Evolutionary conservation across 2,888 invertebrate genomes (phyloP), one percentile per base, ranked within the genome.

Genomic region (Cryptosula pallasiana): DNA sequence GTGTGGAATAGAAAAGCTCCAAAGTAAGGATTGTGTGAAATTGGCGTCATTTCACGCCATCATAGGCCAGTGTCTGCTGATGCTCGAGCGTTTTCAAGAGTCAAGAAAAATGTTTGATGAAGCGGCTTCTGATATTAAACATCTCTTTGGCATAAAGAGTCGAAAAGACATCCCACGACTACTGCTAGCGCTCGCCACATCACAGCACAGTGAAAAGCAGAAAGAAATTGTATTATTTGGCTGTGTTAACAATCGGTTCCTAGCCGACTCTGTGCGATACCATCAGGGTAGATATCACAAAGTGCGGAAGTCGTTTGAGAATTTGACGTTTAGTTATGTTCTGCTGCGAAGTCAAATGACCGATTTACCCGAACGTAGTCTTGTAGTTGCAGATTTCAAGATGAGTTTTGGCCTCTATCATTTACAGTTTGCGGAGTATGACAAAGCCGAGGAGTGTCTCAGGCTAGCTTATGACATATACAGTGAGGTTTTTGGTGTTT

Each of bases 261-360:
- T 63, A 13, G 63, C 63, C 2, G 63, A 63, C 27, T 63, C 63
- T 3, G 63, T 63, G 29, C 63, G 63, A 9, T 63, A 63, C 34
- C 63, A 63, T 63, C 63, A 63, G 32, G 63, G 63, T 13, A 63
- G 63, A 32, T 32, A 63, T n/a, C 27, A 63, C 32, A 63, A 63
- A 34, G 27, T 27, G 16, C 32, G 20, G n/a, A 25, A 63, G 9
- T 63, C 63, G n/a, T 63, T 63, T n/a, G 9, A 27, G 9, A 32
- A 63, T 63, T 32, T 63, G 32, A 25, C 27, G n/a, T 32, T 32
- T 13, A 13, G 25, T 29, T 63, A 32, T 27, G 2, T 9, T 32
- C 34, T 32, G 2, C 13, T 63, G 27, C 20, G 32, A n/a, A 2
- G 32, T 20, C 2, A 25, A 32, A 9, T 63, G 63, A 25, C 16